Base-by-base conservation (phyloP, 2,113 vertebrate species). In the Ptychochromis oligacanthus region DNA sequence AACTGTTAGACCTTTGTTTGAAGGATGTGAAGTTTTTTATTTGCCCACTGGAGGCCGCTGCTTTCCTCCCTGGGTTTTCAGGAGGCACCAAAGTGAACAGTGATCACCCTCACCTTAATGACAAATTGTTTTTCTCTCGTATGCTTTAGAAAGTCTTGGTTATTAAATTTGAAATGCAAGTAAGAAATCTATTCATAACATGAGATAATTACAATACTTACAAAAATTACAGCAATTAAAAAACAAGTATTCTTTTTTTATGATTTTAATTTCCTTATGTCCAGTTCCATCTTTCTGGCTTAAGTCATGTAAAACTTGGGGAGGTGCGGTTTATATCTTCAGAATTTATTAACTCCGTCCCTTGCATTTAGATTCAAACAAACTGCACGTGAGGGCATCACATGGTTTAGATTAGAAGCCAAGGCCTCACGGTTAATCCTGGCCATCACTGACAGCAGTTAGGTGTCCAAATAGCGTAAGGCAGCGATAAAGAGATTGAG, bases 1-100 rank as follows among this genome's bases (percentile, higher is more conserved):
- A 3, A 15, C 14, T 58, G 54, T 28, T 52, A 1, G 46, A 24
- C 38, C n/a, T 74, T 12, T 26, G 9, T 46, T 8, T 49, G 10
- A 31, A 58, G 1, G 20, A 15, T 4, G n/a, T 92, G 88, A 22
- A 87, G 49, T 76, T 77, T 75, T 65, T 13, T 1, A 7, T 24
- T 7, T 1, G 55, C 58, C 92, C 93, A 92, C 83, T 74, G 58
- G 92, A 87, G 87, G 91, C 6, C 81, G 55, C 87, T 87, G 74
- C 20, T 2, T 22, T 55, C 79, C 74, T 72, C 34, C 24, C 20
- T 5, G 22, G 17, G 22, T 79, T 52, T 80, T 28, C 34, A 84
- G 26, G 4, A 10, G 34, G 43, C 43, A 15, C 0, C 3, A 1
- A 75, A 58, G 22, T 76, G 17, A 79, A 34, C 7, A 40, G 34